Percentiles rank a stretch among this genome's conserved stretches.
phyloP scores from a whole-genome alignment of 2,888 invertebrate species.

The Eumacrocentrus americanus region DNA sequence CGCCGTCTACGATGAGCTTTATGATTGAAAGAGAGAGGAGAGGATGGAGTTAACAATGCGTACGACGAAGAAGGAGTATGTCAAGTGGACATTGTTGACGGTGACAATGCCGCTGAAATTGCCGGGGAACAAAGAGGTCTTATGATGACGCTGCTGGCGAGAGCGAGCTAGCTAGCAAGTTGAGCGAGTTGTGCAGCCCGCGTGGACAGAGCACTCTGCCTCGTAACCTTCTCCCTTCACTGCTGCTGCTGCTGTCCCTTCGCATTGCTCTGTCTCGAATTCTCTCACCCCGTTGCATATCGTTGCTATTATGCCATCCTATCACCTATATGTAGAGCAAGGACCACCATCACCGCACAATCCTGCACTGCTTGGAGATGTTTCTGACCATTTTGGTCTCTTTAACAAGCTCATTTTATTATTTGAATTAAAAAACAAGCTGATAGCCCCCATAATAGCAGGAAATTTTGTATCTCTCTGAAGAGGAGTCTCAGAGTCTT shows the following conservation, averaged over 20 bases:
- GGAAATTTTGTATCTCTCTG: too few relatives aligned
- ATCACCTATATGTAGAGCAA: not conserved
- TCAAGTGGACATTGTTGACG: conserved; percentile 62
- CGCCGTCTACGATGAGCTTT: conserved; percentile 53
- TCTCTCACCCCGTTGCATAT: not conserved
- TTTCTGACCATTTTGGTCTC: too few relatives aligned
- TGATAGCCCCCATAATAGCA: too few relatives aligned
- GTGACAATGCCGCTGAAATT: conserved; percentile 62
- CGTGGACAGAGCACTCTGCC: conserved; percentile 44
- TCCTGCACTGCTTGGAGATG: too few relatives aligned
- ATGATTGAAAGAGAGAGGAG: conserved; percentile 57
- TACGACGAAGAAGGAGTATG: conserved; percentile 57
- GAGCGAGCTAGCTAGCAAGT: conserved; percentile 41
- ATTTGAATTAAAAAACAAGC: too few relatives aligned
- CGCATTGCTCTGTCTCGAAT: conserved; percentile 2
- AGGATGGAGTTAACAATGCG: conserved; percentile 54
- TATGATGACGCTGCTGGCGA: conserved; percentile 60
- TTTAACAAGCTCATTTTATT: too few relatives aligned
- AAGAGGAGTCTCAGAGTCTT: too few relatives aligned
- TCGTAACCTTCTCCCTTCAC: conserved; percentile 17
- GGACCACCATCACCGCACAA: too few relatives aligned
- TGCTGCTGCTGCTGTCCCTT: conserved; percentile 24
- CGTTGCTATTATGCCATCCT: not conserved
- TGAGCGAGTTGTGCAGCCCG: conserved; percentile 45
- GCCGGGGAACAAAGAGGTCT: conserved; percentile 62